A percentile compares a stretch with the other conserved stretches of the same genome.
phyloP scores from a whole-genome alignment of 2,888 invertebrate species.

The Panopea generosa region DNA sequence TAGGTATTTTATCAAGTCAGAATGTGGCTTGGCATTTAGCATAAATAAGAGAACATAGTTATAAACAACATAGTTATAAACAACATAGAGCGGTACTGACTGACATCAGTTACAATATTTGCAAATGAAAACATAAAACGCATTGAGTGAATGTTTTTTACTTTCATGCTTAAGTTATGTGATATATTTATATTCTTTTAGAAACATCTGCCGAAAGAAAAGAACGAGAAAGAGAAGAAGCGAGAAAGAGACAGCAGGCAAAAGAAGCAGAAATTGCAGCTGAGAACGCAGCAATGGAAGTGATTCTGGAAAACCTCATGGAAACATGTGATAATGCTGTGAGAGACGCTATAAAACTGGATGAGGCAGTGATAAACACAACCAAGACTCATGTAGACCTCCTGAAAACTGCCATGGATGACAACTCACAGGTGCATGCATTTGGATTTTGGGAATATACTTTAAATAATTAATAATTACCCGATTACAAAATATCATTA shows the following conservation, averaged over 20 bases:
- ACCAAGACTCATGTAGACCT: conserved; percentile 81
- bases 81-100: too few relatives aligned
- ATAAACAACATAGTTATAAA: too few relatives aligned
- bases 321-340: conserved; percentile 43
- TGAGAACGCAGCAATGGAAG: conserved; percentile 78
- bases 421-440: conserved; percentile 73
- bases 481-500: too few relatives aligned
- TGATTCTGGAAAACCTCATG: conserved; percentile 68
- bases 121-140: too few relatives aligned
- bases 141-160: too few relatives aligned
- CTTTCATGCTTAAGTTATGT: too few relatives aligned
- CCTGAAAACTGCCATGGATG: conserved; percentile 85
- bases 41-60: too few relatives aligned
- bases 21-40: too few relatives aligned
- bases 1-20: too few relatives aligned
- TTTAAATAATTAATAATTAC: background rate
- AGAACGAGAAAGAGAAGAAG: conserved; percentile 14
- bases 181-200: too few relatives aligned
- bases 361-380: conserved; percentile 67
- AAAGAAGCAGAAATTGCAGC: conserved; percentile 51
- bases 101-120: too few relatives aligned
- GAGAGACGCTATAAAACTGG: conserved; percentile 66
- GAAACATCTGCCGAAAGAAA: conserved; percentile 21
- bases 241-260: conserved; percentile 12
- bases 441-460: too few relatives aligned